A percentile compares a stretch with the other conserved stretches of the same genome.
Evolutionary conservation across 2,888 invertebrate genomes (phyloP).

Genomic region (Mesochorus sp.): DNA sequence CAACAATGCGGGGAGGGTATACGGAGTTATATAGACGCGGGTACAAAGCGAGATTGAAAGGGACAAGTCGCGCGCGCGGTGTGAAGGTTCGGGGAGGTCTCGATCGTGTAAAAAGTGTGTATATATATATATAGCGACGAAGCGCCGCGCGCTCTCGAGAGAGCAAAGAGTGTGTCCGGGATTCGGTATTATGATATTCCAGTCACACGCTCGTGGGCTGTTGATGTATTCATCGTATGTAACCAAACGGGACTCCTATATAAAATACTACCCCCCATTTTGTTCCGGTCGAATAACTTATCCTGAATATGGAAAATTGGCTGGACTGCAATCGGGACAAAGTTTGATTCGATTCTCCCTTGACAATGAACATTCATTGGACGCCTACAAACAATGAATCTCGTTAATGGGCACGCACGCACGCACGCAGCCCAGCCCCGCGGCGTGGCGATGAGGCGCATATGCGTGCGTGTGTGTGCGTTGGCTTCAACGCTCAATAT

Average conservation of each 20-base stretch:
- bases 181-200: slow-evolving; percentile 73
- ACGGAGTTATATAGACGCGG: slow-evolving; percentile 8
- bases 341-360: slow-evolving; percentile 76
- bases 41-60: neutral
- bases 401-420: slow-evolving; percentile 63
- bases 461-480: too few species aligned
- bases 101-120: slow-evolving; percentile 40
- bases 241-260: slow-evolving; percentile 80
- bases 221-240: slow-evolving; percentile 81
- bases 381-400: slow-evolving; percentile 70
- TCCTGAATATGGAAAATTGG: slow-evolving; percentile 59
- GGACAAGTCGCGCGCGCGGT: slow-evolving; percentile 14
- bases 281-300: slow-evolving; percentile 80
- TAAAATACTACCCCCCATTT: slow-evolving; percentile 80
- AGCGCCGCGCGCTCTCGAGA: slow-evolving; percentile 31
- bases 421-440: too few species aligned
- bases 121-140: too few species aligned
- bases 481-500: neutral
- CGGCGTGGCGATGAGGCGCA: slow-evolving; percentile 11
- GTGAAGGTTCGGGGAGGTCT: slow-evolving; percentile 46
- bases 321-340: slow-evolving; percentile 66
- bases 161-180: slow-evolving; percentile 27
- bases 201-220: slow-evolving; percentile 76
- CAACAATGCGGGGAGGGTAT: too few species aligned
- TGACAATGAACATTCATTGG: slow-evolving; percentile 57